Base-by-base conservation (phyloP, 1,140 invertebrate genomes). In the Cydia strobilella region DNA sequence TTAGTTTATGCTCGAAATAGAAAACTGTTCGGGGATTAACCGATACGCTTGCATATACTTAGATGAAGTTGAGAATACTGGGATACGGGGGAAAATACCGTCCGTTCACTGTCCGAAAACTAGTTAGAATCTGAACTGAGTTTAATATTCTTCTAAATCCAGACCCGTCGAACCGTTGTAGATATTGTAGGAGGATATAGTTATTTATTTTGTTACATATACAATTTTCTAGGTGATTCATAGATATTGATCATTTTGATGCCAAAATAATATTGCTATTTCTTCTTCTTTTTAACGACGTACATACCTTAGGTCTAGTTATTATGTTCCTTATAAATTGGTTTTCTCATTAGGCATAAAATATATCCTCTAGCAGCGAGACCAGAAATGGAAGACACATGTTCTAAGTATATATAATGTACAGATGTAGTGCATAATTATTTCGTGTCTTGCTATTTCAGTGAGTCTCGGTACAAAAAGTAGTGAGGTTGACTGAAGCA, bases 211-310 rank as follows among this genome's bases (percentile, higher is more conserved):
- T 66, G 63, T 66, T 31, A 5, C 7, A 39, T 35, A 39, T 69
- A 13, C 3, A 65, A 42, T 27, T 59, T 73, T 3, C 15, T 62
- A 62, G 51, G 18, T 72, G 13, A 75, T 69, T 12, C 54, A 73
- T 78, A 78, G 59, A 74, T 45, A 45, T 45, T 15, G 10, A 45
- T 45, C 10, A 45, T 72, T 78, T 79, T 82, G 79, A 86, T 84
- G 83, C 83, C 84, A 83, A 84, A 86, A 82, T 81, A 75, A 73
- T 76, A 73, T 23, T 54, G 3, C 42, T 74, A 63, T 62, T 63
- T 39, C 69, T 76, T 76, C n/a, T 69, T 69, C 13, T 69, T 5
- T 69, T 39, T 69, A 69, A 35, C 27, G 9, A 35, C 31, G 65
- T 69, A 51, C 48, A 15, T 42, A 35, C 63, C 6, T 66, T 31